A percentile compares a stretch with the other conserved stretches of the same genome.
Evolutionary conservation across 2,888 invertebrate genomes (phyloP).

Genomic region (Sceliomorpha sp.): DNA sequence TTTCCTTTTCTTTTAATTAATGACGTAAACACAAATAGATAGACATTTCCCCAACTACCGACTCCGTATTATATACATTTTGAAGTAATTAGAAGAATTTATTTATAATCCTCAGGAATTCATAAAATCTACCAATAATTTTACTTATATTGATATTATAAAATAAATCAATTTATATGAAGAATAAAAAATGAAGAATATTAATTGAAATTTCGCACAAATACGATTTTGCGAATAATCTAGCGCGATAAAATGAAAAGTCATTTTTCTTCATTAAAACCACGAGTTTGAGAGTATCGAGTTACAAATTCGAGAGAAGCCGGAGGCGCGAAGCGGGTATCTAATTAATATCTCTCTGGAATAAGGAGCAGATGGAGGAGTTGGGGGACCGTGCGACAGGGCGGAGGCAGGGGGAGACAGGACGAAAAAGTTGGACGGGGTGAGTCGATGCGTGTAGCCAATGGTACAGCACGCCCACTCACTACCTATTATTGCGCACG

Average conservation of each 20-base stretch:
- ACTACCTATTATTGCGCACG: slow-evolving; percentile 75
- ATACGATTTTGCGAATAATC: slow-evolving; percentile 21
- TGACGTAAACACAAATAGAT: neutral
- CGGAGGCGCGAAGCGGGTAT: slow-evolving; percentile 60
- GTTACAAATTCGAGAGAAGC: slow-evolving; percentile 53
- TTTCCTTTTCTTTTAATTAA: too few species aligned
- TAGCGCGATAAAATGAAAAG: slow-evolving; percentile 48
- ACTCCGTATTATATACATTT: too few species aligned
- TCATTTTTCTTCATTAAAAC: slow-evolving; percentile 40
- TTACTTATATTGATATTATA: too few species aligned
- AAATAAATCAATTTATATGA: too few species aligned
- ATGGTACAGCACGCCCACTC: slow-evolving; percentile 63
- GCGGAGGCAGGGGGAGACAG: slow-evolving; percentile 42
- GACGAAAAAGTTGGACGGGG: slow-evolving; percentile 53
- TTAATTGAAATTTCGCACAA: neutral
- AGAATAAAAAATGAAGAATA: neutral
- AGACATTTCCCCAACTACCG: too few species aligned
- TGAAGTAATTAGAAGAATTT: too few species aligned
- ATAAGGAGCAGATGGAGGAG: slow-evolving; percentile 76
- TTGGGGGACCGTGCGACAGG: slow-evolving; percentile 45
- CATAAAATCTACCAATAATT: too few species aligned
- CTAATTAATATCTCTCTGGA: slow-evolving; percentile 77
- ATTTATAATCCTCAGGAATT: too few species aligned
- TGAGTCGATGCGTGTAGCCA: slow-evolving; percentile 56
- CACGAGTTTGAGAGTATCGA: slow-evolving; percentile 26